Conservation (phyloP, 2,797 vertebrate genomes). For the Tamandua tetradactyla region DNA sequence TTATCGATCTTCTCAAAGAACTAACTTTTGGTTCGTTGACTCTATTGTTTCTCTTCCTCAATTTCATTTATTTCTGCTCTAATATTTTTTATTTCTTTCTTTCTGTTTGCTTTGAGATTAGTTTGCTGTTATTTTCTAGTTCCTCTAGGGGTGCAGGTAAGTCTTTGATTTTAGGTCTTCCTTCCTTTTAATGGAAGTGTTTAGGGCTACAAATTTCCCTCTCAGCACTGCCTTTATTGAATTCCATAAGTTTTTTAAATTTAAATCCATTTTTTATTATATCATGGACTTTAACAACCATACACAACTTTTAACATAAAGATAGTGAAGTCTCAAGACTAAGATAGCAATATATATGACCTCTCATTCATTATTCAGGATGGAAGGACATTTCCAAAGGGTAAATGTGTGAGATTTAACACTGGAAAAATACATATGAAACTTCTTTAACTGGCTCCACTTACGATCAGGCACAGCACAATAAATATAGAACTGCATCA, state of each 20-base stretch:
- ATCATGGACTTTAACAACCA: slow-evolving; percentile 83
- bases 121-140: no score
- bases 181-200: no score
- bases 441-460: slow-evolving; percentile 84
- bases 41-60: no score
- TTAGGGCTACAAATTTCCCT: no score
- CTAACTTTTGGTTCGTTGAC: no score
- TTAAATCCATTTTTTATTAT: slow-evolving; percentile 87
- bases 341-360: slow-evolving; percentile 76
- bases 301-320: slow-evolving; percentile 85
- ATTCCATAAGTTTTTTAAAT: slow-evolving; percentile 7
- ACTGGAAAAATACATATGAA: slow-evolving; percentile 85
- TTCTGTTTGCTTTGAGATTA: no score
- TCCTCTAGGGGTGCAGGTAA: no score
- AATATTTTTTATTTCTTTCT: no score
- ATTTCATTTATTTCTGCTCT: no score
- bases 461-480: slow-evolving; percentile 84
- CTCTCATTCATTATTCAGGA: slow-evolving; percentile 77
- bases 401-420: slow-evolving; percentile 84
- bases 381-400: slow-evolving; percentile 80
- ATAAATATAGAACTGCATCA: slow-evolving; percentile 87
- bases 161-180: no score
- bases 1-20: no score
- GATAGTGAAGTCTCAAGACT: slow-evolving; percentile 84
- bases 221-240: no score